Percentiles rank a stretch among this genome's conserved stretches.
phyloP scores from a whole-genome alignment of 2,113 vertebrate species.

The Excalfactoria chinensis region DNA sequence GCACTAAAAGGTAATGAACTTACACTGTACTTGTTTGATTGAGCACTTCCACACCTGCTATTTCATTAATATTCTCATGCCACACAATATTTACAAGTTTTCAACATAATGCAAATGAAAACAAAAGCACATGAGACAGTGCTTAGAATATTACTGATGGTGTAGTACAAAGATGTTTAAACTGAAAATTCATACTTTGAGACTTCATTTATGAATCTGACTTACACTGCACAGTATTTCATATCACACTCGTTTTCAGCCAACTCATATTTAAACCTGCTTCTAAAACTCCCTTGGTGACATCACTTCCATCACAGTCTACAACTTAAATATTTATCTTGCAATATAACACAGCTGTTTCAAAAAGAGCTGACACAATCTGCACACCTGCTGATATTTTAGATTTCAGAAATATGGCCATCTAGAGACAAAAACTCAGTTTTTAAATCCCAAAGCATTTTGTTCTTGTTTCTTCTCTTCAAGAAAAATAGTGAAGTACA shows the following conservation, averaged over 20 bases:
- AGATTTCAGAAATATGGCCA: neutral
- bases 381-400: neutral
- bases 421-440: neutral
- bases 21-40: neutral
- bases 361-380: neutral
- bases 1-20: neutral
- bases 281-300: constrained; percentile 12
- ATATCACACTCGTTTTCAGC: neutral
- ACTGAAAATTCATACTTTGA: neutral
- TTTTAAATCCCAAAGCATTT: neutral
- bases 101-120: neutral
- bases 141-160: neutral
- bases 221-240: neutral
- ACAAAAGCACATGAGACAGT: neutral
- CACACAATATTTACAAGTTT: neutral
- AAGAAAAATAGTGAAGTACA: neutral
- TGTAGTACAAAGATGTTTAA: neutral
- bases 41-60: neutral
- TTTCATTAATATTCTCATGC: neutral
- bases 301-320: neutral
- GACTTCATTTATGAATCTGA: neutral
- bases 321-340: constrained; percentile 23
- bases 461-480: neutral
- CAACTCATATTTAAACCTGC: neutral
- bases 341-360: constrained; percentile 19